Percentiles rank a stretch among this genome's conserved stretches.
Conservation (phyloP, 2,113 vertebrate species). For the Tragulus kanchil region DNA sequence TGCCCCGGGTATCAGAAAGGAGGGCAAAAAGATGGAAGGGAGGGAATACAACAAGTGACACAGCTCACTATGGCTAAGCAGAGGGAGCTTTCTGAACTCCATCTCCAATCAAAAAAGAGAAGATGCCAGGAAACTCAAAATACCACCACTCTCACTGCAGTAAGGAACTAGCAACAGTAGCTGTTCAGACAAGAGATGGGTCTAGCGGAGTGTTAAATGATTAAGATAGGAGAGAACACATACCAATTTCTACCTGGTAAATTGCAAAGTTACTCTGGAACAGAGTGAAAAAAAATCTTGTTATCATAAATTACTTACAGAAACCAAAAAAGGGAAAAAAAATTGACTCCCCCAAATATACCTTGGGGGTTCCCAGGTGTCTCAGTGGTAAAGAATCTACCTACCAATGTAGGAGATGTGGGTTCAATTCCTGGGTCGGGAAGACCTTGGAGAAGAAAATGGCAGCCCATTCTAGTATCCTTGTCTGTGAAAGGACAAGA, state of each 20-base stretch:
- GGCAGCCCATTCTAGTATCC: no score
- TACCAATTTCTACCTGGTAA: not conserved
- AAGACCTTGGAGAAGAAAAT: no score
- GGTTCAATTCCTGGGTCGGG: no score
- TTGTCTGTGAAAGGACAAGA: no score
- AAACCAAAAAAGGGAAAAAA: not conserved
- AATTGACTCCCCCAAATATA: not conserved
- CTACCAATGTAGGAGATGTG: no score
- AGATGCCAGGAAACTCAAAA: not conserved
- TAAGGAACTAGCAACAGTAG: not conserved
- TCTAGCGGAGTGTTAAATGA: not conserved
- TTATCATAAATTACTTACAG: conserved; percentile 46
- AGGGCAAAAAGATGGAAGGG: not conserved
- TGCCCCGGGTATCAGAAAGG: not conserved
- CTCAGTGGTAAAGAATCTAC: no score
- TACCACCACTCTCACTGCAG: not conserved
- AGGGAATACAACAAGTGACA: not conserved
- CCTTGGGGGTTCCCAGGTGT: not conserved
- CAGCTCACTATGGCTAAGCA: not conserved
- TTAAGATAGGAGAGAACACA: not conserved
- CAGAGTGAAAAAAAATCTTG: not conserved
- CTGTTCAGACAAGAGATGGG: not conserved
- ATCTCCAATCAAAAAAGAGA: not conserved
- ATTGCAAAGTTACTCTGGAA: not conserved
- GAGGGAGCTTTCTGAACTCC: not conserved